Evolutionary conservation across 2,888 invertebrate species (phyloP).

Genomic region (Caenorhabditis sp.): DNA sequence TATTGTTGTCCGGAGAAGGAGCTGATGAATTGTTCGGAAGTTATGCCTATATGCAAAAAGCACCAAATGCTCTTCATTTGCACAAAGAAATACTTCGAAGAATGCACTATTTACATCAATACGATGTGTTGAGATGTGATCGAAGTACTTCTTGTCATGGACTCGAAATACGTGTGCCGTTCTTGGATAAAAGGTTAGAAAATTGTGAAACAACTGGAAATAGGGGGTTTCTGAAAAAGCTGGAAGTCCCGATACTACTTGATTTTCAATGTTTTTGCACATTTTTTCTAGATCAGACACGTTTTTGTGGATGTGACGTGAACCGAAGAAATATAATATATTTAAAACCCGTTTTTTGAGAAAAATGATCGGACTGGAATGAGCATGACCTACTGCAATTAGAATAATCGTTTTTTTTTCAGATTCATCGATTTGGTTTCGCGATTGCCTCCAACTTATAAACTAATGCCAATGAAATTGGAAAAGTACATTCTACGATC

Average conservation of each 20-base stretch:
- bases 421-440: slow-evolving; percentile 65
- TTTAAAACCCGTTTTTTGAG: no score
- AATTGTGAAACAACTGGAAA: no score
- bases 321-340: no score
- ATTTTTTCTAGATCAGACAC: no score
- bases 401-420: neutral
- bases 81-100: slow-evolving; percentile 67
- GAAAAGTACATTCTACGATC: slow-evolving; percentile 66
- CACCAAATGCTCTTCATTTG: slow-evolving; percentile 66
- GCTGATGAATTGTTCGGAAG: slow-evolving; percentile 70
- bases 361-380: no score
- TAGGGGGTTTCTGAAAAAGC: no score
- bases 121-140: slow-evolving; percentile 67
- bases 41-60: slow-evolving; percentile 69
- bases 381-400: neutral
- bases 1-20: slow-evolving; percentile 69
- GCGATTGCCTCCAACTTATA: slow-evolving; percentile 65
- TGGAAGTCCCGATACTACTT: no score
- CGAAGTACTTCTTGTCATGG: slow-evolving; percentile 69
- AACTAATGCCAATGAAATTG: slow-evolving; percentile 62
- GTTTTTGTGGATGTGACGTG: no score
- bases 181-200: slow-evolving; percentile 61
- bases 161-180: slow-evolving; percentile 69
- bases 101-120: slow-evolving; percentile 67
- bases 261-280: no score